These are phyloP conservation scores for Polydrusus tereticollis DNA, from an alignment of 2,888 invertebrate genomes.

Conservation along the genomic window DNA sequence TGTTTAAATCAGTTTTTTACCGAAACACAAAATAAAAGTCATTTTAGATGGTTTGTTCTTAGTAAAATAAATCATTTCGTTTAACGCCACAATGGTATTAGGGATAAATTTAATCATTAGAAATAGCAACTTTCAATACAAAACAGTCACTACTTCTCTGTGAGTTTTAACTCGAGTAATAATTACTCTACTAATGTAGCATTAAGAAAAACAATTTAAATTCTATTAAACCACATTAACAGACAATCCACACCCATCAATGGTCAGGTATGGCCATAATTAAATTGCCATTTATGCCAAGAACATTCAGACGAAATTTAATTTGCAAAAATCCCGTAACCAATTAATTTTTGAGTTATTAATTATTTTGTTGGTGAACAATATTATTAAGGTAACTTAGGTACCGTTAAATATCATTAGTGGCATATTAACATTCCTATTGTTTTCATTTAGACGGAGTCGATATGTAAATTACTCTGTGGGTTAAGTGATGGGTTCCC, in stretches of 20 bases:
- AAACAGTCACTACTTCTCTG: too few species aligned
- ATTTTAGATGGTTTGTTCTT: not conserved
- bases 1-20: not conserved
- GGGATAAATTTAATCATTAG: too few species aligned
- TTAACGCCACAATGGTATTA: too few species aligned
- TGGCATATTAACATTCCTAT: not conserved
- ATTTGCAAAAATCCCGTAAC: constrained; percentile 8
- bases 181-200: too few species aligned
- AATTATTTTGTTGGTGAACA: not conserved
- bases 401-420: constrained; percentile 3
- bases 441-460: not conserved
- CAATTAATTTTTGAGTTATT: not conserved
- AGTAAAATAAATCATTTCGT: not conserved
- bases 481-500: too few species aligned
- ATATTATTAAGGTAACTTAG: not conserved
- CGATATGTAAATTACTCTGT: too few species aligned
- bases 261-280: not conserved
- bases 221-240: not conserved
- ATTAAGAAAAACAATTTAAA: not conserved
- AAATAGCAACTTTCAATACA: too few species aligned
- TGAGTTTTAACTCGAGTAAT: too few species aligned
- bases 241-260: not conserved
- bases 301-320: not conserved
- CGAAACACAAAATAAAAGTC: not conserved
- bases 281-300: not conserved